A percentile compares a stretch with the other conserved stretches of the same genome.
These are phyloP conservation scores for Metopia argyrocephala DNA, from an alignment of 2,888 invertebrate genomes.

Conservation along the genomic window DNA sequence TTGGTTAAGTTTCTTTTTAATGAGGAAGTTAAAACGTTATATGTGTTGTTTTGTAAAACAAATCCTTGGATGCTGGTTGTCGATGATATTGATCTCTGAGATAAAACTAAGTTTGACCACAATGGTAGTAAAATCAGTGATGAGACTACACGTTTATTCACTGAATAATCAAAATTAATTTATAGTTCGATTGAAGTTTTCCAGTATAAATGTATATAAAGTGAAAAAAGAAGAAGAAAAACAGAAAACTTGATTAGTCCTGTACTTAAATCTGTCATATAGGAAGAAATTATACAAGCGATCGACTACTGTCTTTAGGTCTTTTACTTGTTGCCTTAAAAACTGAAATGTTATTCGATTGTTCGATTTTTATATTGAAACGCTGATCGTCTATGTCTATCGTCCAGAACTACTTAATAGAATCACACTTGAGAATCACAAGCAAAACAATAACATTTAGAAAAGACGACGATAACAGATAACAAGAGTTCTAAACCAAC, in stretches of 20 bases:
- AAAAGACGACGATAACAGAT: slow-evolving; percentile 49
- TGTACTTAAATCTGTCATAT: slow-evolving; percentile 29
- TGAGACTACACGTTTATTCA: slow-evolving; percentile 59
- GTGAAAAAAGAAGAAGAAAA: slow-evolving; percentile 25
- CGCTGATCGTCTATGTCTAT: slow-evolving; percentile 47
- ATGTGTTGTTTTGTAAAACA: neutral
- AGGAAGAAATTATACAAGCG: slow-evolving; percentile 47
- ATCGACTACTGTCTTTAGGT: slow-evolving; percentile 47
- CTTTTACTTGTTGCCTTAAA: slow-evolving; percentile 62
- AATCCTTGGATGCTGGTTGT: slow-evolving; percentile 12
- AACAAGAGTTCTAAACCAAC: slow-evolving; percentile 46
- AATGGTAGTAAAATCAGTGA: slow-evolving; percentile 55
- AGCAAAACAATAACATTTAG: slow-evolving; percentile 45
- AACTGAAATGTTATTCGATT: slow-evolving; percentile 62
- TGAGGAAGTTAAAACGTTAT: neutral
- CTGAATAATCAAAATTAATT: slow-evolving; percentile 28
- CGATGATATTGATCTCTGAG: slow-evolving; percentile 40
- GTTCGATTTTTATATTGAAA: slow-evolving; percentile 54
- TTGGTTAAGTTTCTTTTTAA: slow-evolving; percentile 51
- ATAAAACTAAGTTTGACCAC: slow-evolving; percentile 56
- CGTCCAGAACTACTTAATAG: slow-evolving; percentile 54
- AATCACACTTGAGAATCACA: slow-evolving; percentile 50
- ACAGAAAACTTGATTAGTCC: slow-evolving; percentile 46
- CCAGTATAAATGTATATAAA: neutral
- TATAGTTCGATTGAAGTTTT: neutral